A percentile compares a stretch with the other conserved stretches of the same genome.
These are phyloP conservation scores for Sinodicranocentrus sp. DNA, from an alignment of 2,888 invertebrate genomes.

Conservation along the genomic window DNA sequence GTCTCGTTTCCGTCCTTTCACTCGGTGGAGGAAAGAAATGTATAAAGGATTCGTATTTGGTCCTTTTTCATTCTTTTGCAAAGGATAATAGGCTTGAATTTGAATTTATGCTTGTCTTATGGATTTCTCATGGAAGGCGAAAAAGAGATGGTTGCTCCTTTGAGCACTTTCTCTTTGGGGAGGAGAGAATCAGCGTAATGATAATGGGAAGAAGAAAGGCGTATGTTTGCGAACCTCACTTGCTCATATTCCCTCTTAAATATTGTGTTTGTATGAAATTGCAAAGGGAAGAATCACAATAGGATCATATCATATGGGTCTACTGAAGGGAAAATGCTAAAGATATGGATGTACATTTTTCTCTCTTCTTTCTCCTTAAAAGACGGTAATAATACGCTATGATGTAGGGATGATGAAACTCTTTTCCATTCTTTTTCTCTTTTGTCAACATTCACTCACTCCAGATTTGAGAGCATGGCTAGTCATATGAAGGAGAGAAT, in stretches of 20 bases:
- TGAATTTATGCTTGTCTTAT: constrained; percentile 21
- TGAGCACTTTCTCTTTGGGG: not conserved
- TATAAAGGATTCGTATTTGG: not conserved
- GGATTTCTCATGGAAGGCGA: not conserved
- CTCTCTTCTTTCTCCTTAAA: too few species aligned
- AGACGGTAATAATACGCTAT: not conserved
- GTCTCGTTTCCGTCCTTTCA: not conserved
- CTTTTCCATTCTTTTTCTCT: not conserved
- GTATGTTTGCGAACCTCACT: not conserved
- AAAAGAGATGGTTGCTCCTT: not conserved
- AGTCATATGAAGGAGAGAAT: too few species aligned
- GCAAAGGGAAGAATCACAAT: not conserved
- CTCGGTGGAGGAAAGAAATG: not conserved
- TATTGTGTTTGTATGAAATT: not conserved
- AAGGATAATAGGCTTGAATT: constrained; percentile 6
- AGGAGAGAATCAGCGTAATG: not conserved
- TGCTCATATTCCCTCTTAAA: not conserved
- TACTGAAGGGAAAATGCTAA: not conserved
- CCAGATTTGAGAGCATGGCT: too few species aligned
- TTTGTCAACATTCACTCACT: too few species aligned
- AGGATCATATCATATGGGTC: not conserved
- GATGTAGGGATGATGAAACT: not conserved
- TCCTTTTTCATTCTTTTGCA: constrained; percentile 2
- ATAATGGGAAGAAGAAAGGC: not conserved
- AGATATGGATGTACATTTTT: not conserved